Evolutionary conservation across 1,140 invertebrate species (phyloP).

Genomic region (Zaprionus capensis): DNA sequence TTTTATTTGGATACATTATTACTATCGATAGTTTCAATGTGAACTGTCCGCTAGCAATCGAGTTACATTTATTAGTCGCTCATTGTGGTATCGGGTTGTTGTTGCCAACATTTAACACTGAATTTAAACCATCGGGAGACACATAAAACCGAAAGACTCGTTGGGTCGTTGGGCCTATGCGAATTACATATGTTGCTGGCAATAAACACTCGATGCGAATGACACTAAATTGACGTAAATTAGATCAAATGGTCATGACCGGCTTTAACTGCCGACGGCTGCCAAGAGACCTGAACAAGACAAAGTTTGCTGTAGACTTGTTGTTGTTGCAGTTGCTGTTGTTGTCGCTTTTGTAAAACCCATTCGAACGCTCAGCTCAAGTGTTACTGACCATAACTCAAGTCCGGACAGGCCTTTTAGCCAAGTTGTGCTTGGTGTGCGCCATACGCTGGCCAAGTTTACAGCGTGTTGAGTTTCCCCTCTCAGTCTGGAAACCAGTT

Average conservation of each 20-base stretch:
- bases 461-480: slow-evolving; percentile 64
- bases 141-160: slow-evolving; percentile 21
- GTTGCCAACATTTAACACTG: slow-evolving; percentile 13
- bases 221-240: slow-evolving; percentile 79
- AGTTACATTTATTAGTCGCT: not conserved
- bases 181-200: slow-evolving; percentile 24
- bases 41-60: not conserved
- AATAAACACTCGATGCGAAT: slow-evolving; percentile 73
- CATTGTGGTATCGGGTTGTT: not conserved
- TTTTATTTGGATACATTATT: not conserved
- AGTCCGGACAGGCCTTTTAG: slow-evolving; percentile 67
- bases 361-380: slow-evolving; percentile 68
- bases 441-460: slow-evolving; percentile 52
- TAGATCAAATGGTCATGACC: slow-evolving; percentile 62
- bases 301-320: not conserved
- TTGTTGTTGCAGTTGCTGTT: slow-evolving; percentile 4
- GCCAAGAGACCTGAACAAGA: slow-evolving; percentile 1
- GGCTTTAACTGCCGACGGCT: slow-evolving; percentile 65
- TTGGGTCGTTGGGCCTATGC: slow-evolving; percentile 13
- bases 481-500: slow-evolving; percentile 59
- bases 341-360: slow-evolving; percentile 59
- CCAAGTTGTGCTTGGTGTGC: slow-evolving; percentile 51
- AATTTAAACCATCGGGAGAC: slow-evolving; percentile 5
- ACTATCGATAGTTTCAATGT: not conserved
- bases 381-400: slow-evolving; percentile 79